These are phyloP conservation scores for Colletes gigas DNA, from an alignment of 1,140 invertebrate genomes.

Conservation along the genomic window DNA sequence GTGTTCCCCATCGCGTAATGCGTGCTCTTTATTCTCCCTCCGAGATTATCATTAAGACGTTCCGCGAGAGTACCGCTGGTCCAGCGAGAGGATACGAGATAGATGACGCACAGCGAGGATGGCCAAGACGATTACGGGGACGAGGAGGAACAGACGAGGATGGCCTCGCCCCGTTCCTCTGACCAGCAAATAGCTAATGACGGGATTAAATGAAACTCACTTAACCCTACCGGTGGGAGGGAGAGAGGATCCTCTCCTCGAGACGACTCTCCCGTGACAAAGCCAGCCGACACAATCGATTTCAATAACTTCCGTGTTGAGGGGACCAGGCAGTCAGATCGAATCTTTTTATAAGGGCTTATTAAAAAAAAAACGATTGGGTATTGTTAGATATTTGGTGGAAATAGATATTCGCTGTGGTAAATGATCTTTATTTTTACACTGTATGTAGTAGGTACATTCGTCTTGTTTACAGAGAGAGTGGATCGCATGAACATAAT, in stretches of 20 bases:
- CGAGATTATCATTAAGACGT: conserved; percentile 71
- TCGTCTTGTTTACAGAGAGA: too few species aligned
- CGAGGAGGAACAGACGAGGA: background rate
- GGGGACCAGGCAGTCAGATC: too few species aligned
- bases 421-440: too few species aligned
- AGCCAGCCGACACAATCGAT: background rate
- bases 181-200: conserved; percentile 27
- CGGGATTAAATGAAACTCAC: conserved; percentile 47
- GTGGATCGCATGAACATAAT: too few species aligned
- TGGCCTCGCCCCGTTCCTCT: conserved; percentile 40
- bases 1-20: conserved; percentile 7
- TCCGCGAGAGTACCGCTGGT: conserved; percentile 52
- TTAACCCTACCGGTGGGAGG: conserved; percentile 18
- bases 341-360: too few species aligned
- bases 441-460: too few species aligned
- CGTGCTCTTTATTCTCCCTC: conserved; percentile 47
- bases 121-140: background rate
- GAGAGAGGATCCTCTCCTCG: background rate
- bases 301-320: conserved; percentile 36
- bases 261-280: conserved; percentile 12
- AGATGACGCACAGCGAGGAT: conserved; percentile 19
- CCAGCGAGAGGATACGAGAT: conserved; percentile 28
- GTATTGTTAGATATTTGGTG: too few species aligned
- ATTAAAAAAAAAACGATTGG: too few species aligned
- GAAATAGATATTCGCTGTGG: too few species aligned